These are phyloP conservation scores for Stegostoma tigrinum DNA, from an alignment of 2,113 vertebrate species.

Conservation along the genomic window DNA sequence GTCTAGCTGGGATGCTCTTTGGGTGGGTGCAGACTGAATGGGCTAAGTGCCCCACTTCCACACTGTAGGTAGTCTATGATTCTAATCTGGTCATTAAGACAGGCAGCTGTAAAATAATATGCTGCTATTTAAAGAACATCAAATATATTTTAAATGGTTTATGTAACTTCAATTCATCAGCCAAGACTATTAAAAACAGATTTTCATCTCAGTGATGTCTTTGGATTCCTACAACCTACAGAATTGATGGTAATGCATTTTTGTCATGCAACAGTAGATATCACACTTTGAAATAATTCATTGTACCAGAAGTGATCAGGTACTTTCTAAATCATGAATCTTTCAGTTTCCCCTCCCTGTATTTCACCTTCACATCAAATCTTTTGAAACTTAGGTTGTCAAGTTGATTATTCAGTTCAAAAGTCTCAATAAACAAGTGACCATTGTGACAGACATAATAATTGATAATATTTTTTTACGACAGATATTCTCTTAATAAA, in stretches of 20 bases:
- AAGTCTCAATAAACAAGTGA: neutral
- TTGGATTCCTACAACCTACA: neutral
- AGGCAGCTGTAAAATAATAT: neutral
- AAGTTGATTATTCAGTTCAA: neutral
- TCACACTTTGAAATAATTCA: neutral
- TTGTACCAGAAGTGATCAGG: neutral
- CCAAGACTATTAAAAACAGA: neutral
- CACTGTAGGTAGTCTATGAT: too few species aligned
- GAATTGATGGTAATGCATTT: neutral
- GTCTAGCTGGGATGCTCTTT: too few species aligned
- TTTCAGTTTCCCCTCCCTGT: neutral
- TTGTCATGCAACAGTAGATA: neutral
- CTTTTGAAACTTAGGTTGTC: neutral
- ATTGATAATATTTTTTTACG: neutral
- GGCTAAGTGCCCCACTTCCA: too few species aligned
- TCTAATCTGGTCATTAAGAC: neutral
- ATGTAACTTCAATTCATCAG: neutral
- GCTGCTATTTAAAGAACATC: neutral
- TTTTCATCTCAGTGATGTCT: neutral
- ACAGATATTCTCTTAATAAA: neutral
- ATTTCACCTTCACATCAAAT: neutral
- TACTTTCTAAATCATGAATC: neutral
- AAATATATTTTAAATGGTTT: neutral
- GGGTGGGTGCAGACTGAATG: too few species aligned
- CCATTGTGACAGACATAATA: neutral